Base-by-base conservation (phyloP, 2,888 invertebrate genomes). In the Poecilus cupreus region DNA sequence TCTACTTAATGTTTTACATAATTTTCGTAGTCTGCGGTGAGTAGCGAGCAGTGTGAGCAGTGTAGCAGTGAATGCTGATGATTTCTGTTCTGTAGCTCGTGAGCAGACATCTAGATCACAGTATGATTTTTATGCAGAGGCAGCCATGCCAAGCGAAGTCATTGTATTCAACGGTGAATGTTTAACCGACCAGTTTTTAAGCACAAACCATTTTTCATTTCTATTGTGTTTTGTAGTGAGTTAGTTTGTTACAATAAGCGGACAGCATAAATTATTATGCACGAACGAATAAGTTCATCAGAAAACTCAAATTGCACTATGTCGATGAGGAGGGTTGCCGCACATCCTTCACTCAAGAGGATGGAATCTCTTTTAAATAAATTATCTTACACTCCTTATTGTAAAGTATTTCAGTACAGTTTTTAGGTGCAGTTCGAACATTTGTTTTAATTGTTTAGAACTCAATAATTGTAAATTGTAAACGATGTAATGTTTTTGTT, bases 171-270 rank as follows among this genome's bases (percentile, higher is more conserved):
- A 83, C 82, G 81, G 72, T 81, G 83, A 78, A 82, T 83, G 82
- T 82, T 82, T 81, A 83, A 82, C 82, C 82, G 82, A 82, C 83
- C 83, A 82, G 83, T 83, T 83, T 82, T 76, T 81, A 78, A 70
- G 82, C 72, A 57, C 80, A 82, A 80, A 84, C 78, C 83, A 84
- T 84, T 83, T 83, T 84, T 84, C 83, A 83, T 83, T 82, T 82
- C 72, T 72, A 72, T 72, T 72, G 49, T 72, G 72, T 46, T 72
- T 72, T 72, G 49, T 49, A 72, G 49, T 72, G 72, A 20, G 72
- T 72, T 72, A 24, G 72, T 68, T 68, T 68, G 39, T 68, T 16
- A 68, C 32, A 37, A 68, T 68, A 68, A 39, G 68, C 16, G 18
- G 39, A 68, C 39, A 68, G 68, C 39, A 68, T 68, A 39, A 68